Evolutionary conservation across 2,113 vertebrate species (phyloP), one percentile per base, ranked within the genome.

Genomic region (Mesitornis unicolor): DNA sequence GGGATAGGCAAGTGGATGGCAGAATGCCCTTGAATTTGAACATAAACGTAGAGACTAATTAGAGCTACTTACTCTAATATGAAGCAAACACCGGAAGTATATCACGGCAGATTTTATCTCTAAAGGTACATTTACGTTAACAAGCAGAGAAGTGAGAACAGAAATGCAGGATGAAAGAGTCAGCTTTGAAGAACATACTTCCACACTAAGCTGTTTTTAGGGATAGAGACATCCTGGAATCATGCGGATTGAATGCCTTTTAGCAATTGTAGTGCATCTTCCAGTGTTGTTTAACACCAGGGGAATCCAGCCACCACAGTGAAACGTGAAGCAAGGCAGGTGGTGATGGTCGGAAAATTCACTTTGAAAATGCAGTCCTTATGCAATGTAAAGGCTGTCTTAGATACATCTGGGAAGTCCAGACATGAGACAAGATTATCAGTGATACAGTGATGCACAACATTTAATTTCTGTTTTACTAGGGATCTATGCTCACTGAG

Each of bases 11-110:
- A 94, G 50, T 75, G 28, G 40, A 93, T 45, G 17, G 28, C 36
- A 96, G 85, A 94, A 87, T 71, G 80, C 24, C 45, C 48, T 59
- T 91, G 87, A 53, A 90, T 93, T 94, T 95, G 94, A 25, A 64
- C 7, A 33, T 42, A 71, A 84, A 70, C 56, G 35, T 28, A 89
- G 82, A 89, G 70, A 87, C 76, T 91, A 74, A 76, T 89, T 91
- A 92, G 65, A 89, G 25, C 42, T 86, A 75, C 48, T 69, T 95
- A 67, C 29, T 84, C 22, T 82, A 35, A 31, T 68, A 64, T 60
- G 21, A 69, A 61, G 35, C 33, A 64, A 73, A 65, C 36, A 75
- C 11, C 28, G 84, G 45, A 12, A 40, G 14, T 19, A 17, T 59
- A 42, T 87, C 45, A 57, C 16, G n/a, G 64, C 38, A 81, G 20